These are phyloP conservation scores for Urocitellus parryii DNA, from an alignment of 2,113 vertebrate species.

Conservation along the genomic window DNA sequence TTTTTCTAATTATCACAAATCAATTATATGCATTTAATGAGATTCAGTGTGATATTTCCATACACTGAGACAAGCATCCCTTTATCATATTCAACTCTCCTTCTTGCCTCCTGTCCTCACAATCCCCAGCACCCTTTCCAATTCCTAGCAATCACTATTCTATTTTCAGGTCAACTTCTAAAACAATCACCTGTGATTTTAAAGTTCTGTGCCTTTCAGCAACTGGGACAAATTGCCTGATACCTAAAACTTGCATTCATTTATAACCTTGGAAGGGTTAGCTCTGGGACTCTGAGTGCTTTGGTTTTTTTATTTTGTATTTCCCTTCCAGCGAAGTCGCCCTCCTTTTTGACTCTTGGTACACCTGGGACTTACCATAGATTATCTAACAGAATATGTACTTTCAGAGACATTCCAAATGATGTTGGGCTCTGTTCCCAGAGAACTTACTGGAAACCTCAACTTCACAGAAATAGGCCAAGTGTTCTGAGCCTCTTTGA, in stretches of 20 bases:
- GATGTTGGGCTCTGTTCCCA: not conserved
- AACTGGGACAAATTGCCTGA: constrained; percentile 1
- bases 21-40: not conserved
- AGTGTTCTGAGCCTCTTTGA: not conserved
- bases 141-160: not conserved
- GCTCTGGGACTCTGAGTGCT: not conserved
- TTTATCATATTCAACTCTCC: not conserved
- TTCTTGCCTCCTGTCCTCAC: not conserved
- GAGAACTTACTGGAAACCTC: not conserved
- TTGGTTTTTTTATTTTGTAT: constrained; percentile 16
- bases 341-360: not conserved
- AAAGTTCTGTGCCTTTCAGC: not conserved
- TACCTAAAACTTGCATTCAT: not conserved
- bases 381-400: not conserved
- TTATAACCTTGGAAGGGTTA: constrained; percentile 17
- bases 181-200: not conserved
- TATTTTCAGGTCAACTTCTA: not conserved
- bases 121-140: not conserved
- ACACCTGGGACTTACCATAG: not conserved
- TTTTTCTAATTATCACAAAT: not conserved
- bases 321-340: not conserved
- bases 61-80: not conserved
- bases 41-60: not conserved
- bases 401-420: constrained; percentile 27
- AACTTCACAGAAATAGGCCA: not conserved